Evolutionary conservation across 2,797 vertebrate species (phyloP).

Genomic region (Poeciliopsis paucimaculata): DNA sequence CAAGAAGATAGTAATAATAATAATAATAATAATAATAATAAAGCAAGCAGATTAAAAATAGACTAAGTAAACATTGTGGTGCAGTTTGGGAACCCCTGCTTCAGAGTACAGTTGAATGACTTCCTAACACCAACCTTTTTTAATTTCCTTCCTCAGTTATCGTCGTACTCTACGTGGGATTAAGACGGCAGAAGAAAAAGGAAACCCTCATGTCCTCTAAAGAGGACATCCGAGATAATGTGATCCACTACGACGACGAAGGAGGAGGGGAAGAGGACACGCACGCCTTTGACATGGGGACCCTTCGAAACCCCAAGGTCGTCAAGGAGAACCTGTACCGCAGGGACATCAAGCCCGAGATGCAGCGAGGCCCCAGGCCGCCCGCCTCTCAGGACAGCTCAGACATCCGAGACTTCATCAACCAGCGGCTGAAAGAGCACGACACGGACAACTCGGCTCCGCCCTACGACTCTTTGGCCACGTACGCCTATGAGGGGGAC

Average conservation of each 20-base stretch:
- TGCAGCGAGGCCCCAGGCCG: slow-evolving; percentile 60
- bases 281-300: slow-evolving; percentile 97
- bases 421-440: slow-evolving; percentile 90
- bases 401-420: slow-evolving; percentile 94
- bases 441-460: slow-evolving; percentile 90
- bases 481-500: slow-evolving; percentile 94
- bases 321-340: slow-evolving; percentile 92
- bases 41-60: too few species aligned
- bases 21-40: too few species aligned
- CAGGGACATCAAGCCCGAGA: slow-evolving; percentile 93
- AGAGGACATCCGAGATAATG: slow-evolving; percentile 97
- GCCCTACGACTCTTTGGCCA: slow-evolving; percentile 96
- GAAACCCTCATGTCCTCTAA: slow-evolving; percentile 98
- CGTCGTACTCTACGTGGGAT: slow-evolving; percentile 93
- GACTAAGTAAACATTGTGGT: too few species aligned
- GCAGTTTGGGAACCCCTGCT: not conserved
- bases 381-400: slow-evolving; percentile 85
- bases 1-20: too few species aligned
- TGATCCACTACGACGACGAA: slow-evolving; percentile 98
- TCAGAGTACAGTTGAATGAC: not conserved
- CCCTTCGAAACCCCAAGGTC: slow-evolving; percentile 93
- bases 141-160: slow-evolving; percentile 79
- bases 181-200: slow-evolving; percentile 94
- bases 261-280: slow-evolving; percentile 98
- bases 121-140: slow-evolving; percentile 14